Evolutionary conservation across 2,888 invertebrate genomes (phyloP).

Genomic region (Drosophila formosana): DNA sequence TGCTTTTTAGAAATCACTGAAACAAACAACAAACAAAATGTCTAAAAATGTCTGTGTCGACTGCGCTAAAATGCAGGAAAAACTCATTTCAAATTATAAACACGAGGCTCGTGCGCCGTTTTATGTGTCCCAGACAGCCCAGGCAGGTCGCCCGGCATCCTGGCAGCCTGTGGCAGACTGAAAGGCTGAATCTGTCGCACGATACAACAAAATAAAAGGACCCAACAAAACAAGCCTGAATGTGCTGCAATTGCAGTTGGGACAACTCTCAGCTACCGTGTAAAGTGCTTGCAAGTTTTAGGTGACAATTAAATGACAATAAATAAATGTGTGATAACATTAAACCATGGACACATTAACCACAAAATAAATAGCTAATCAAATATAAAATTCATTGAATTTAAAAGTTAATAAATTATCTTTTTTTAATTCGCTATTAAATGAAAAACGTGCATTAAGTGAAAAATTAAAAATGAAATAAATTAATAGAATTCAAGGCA

Average conservation of each 20-base stretch:
- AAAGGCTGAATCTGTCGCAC: constrained; percentile 29
- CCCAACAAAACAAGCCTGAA: constrained; percentile 7
- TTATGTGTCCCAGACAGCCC: constrained; percentile 47
- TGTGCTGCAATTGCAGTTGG: neutral
- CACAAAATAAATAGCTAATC: too few species aligned
- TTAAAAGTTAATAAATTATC: too few species aligned
- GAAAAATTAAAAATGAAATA: too few species aligned
- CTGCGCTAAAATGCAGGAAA: constrained; percentile 68
- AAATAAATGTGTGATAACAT: too few species aligned
- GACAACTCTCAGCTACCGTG: constrained; percentile 15
- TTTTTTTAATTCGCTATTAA: too few species aligned
- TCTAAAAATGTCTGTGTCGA: constrained; percentile 54
- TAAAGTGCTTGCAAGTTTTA: neutral
- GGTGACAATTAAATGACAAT: too few species aligned
- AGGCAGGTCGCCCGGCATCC: constrained; percentile 19
- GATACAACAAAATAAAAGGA: constrained; percentile 28
- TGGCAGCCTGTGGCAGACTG: constrained; percentile 7
- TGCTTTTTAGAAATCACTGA: constrained; percentile 56
- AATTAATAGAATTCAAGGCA: too few species aligned
- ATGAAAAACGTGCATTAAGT: too few species aligned
- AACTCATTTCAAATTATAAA: constrained; percentile 78
- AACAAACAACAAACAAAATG: constrained; percentile 48
- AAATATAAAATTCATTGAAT: too few species aligned
- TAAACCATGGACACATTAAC: too few species aligned
- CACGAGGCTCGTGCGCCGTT: constrained; percentile 57